A percentile compares a stretch with the other conserved stretches of the same genome.
Conservation (phyloP, 2,797 vertebrate species). For the Falco rusticolus region DNA sequence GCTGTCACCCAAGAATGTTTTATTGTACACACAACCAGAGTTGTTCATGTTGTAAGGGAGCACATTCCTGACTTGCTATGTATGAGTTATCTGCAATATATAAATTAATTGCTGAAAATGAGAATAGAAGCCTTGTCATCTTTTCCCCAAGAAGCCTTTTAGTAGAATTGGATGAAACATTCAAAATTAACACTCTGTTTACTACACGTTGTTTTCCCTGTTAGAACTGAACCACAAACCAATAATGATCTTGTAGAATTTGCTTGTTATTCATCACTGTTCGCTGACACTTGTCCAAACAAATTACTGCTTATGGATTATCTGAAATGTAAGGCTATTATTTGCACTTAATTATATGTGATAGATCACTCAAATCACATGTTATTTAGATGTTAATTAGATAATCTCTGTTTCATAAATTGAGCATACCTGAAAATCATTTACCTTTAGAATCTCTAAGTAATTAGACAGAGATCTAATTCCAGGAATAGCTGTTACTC, state of each 20-base stretch:
- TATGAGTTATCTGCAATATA: neutral
- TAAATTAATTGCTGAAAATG: neutral
- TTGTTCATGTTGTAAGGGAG: neutral
- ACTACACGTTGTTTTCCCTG: neutral
- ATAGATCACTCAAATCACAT: neutral
- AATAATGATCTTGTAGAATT: neutral
- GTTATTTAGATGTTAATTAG: constrained; percentile 26
- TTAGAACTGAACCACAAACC: constrained; percentile 5
- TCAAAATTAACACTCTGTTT: neutral
- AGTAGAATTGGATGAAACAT: neutral
- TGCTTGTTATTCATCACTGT: neutral
- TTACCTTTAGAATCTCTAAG: neutral
- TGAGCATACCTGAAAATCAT: neutral
- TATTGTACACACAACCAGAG: neutral
- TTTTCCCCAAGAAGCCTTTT: neutral
- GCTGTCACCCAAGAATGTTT: neutral
- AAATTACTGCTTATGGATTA: constrained; percentile 20
- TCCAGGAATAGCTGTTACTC: neutral
- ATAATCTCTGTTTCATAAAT: neutral
- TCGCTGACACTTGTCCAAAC: constrained; percentile 29
- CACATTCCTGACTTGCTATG: neutral
- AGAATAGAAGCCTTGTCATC: neutral
- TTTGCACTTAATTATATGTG: constrained; percentile 28
- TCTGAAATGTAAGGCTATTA: constrained; percentile 1
- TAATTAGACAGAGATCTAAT: neutral